Conservation (phyloP, 2,888 invertebrate genomes). For the Pelosia muscerda region DNA sequence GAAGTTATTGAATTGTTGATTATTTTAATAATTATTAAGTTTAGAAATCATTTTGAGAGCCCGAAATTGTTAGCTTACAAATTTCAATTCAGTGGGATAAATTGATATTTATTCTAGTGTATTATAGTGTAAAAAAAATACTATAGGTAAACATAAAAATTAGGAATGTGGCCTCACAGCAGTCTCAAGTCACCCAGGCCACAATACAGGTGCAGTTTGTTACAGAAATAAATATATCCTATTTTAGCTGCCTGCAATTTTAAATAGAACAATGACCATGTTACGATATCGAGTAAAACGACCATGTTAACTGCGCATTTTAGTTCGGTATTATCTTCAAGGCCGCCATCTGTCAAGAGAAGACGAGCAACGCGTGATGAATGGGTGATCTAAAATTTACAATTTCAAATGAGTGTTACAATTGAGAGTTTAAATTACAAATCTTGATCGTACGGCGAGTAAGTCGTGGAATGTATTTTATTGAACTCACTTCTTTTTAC, state of each 20-base stretch:
- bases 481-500: constrained; percentile 36
- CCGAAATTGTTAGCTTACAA: too few relatives aligned
- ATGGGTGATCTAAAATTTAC: constrained; percentile 67
- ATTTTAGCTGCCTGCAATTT: constrained; percentile 7
- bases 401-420: constrained; percentile 73
- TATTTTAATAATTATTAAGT: too few relatives aligned
- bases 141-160: neutral
- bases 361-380: constrained; percentile 60
- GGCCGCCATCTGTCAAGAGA: constrained; percentile 43
- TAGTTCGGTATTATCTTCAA: constrained; percentile 41
- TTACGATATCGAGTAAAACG: constrained; percentile 30
- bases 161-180: neutral
- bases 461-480: constrained; percentile 70
- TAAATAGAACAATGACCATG: constrained; percentile 32
- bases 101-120: too few relatives aligned
- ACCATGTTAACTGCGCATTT: constrained; percentile 30
- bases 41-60: too few relatives aligned
- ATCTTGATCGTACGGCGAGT: constrained; percentile 53
- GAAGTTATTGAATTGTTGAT: neutral
- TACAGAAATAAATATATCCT: neutral
- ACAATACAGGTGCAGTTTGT: neutral
- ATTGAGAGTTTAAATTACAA: constrained; percentile 73
- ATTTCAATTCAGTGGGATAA: too few relatives aligned
- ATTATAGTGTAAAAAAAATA: too few relatives aligned
- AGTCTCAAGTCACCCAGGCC: neutral